Evolutionary conservation across 2,113 vertebrate species (phyloP), one percentile per base, ranked within the genome.

Genomic region (Phodopus roborovskii): DNA sequence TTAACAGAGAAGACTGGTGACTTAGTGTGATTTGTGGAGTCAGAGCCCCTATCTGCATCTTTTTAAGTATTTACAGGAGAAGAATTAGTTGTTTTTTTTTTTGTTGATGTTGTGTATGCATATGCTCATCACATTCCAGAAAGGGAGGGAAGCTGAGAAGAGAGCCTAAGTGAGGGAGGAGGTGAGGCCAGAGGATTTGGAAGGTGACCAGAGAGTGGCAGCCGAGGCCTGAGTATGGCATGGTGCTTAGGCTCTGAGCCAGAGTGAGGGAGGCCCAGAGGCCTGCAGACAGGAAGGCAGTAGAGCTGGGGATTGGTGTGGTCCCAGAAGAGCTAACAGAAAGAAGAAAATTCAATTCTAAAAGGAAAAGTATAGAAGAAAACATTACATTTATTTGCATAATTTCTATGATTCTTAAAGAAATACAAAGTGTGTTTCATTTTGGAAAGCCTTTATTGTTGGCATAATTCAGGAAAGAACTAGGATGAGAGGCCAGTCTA

Each of bases 41-140:
- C 90, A 77, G 15, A 86, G 62, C 58, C 60, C 88, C 82, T 9
- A 73, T 50, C 5, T 13, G 45, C 53, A 4, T 48, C 42, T 86
- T 85, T 95, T 90, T 91, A 96, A 94, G 82, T 90, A 87, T 48
- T 95, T 22, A 1, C 30, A 84, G 77, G 66, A 84, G 87, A 50
- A 88, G n/a, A 48, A 45, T 26, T 28, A 17, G 39, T 84, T 75
- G 45, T n/a, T 87, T 64, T 68, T 45, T 24, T 86, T 48, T 53
- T 45, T 50, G 15, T 66, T 64, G 22, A 33, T 90, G 48, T n/a
- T 0, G n/a, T 42, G 48, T 56, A 1, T 39, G 58, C 58, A 64
- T 60, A 19, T 71, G 13, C 1, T 81, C 28, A n/a, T 73, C n/a
- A 33, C 26, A 77, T 86, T 70, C 36, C 7, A 81, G 53, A 28